Conservation (phyloP, 2,113 vertebrate genomes). For the Phocoena phocoena region DNA sequence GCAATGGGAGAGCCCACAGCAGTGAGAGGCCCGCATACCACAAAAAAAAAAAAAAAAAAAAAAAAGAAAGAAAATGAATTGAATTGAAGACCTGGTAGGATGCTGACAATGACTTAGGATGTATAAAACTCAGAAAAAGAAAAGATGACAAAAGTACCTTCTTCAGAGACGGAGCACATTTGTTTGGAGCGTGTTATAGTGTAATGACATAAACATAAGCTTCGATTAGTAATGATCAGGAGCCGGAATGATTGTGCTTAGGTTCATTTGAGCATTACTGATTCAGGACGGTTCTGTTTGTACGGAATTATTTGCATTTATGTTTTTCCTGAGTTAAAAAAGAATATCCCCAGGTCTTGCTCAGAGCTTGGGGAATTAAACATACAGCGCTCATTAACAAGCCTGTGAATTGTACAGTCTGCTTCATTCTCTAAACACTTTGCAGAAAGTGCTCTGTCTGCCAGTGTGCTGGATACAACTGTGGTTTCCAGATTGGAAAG, state of each 20-base stretch:
- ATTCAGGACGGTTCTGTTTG: conserved; percentile 47
- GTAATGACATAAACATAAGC: background rate
- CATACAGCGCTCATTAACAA: conserved; percentile 43
- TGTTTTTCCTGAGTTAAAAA: conserved; percentile 56
- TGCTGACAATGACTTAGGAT: background rate
- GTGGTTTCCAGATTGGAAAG: background rate
- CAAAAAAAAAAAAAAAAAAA: too few species aligned
- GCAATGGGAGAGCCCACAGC: too few species aligned
- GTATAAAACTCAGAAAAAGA: background rate
- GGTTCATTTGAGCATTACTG: background rate
- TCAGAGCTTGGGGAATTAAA: conserved; percentile 39
- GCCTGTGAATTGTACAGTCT: conserved; percentile 11
- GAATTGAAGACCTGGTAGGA: background rate
- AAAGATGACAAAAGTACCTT: background rate
- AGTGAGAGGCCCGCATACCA: too few species aligned
- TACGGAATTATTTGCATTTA: conserved; percentile 44
- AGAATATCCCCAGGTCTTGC: background rate
- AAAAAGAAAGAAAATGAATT: background rate
- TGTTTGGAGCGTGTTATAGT: background rate
- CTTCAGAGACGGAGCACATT: background rate
- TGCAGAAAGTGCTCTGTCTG: conserved; percentile 8
- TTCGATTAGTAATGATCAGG: conserved; percentile 8
- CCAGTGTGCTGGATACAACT: background rate
- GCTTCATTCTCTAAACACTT: conserved; percentile 1
- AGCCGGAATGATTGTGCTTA: background rate